Percentiles rank a stretch among this genome's conserved stretches.
Conservation (phyloP, 2,888 invertebrate species). For the Tridacna crocea region DNA sequence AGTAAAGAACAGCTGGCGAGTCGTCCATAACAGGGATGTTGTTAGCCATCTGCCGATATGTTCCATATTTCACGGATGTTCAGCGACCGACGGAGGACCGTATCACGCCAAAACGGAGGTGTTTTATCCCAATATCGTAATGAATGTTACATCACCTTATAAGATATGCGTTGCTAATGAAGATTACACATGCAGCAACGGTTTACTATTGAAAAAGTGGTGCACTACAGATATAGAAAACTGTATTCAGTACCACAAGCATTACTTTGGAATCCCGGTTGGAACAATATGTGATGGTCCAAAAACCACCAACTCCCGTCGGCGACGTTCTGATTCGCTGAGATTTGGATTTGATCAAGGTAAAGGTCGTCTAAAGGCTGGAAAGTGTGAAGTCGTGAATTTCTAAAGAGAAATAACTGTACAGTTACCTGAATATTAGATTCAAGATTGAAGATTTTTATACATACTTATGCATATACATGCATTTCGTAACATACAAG, state of each 20-base stretch:
- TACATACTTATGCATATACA: no score
- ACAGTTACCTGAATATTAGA: no score
- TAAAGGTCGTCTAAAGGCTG: no score
- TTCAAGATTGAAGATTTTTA: no score
- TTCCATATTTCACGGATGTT: neutral
- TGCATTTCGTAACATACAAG: no score
- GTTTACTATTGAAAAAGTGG: neutral
- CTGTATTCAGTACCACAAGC: slow-evolving; percentile 21
- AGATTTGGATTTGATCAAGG: no score
- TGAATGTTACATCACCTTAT: slow-evolving; percentile 23
- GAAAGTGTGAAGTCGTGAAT: no score
- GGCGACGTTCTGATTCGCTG: no score
- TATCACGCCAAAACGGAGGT: slow-evolving; percentile 43
- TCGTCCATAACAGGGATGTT: slow-evolving; percentile 37
- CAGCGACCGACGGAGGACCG: slow-evolving; percentile 2
- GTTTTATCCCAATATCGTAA: slow-evolving; percentile 22
- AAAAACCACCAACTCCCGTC: neutral
- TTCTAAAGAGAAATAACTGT: no score
- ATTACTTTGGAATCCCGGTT: slow-evolving; percentile 16
- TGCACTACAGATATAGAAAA: neutral
- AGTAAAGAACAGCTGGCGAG: slow-evolving; percentile 45
- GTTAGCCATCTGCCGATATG: slow-evolving; percentile 36
- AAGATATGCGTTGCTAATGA: slow-evolving; percentile 37
- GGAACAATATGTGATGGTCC: slow-evolving; percentile 2
- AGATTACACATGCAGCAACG: slow-evolving; percentile 27